Evolutionary conservation across 2,888 invertebrate genomes (phyloP).

Genomic region (Tholera decimalis): DNA sequence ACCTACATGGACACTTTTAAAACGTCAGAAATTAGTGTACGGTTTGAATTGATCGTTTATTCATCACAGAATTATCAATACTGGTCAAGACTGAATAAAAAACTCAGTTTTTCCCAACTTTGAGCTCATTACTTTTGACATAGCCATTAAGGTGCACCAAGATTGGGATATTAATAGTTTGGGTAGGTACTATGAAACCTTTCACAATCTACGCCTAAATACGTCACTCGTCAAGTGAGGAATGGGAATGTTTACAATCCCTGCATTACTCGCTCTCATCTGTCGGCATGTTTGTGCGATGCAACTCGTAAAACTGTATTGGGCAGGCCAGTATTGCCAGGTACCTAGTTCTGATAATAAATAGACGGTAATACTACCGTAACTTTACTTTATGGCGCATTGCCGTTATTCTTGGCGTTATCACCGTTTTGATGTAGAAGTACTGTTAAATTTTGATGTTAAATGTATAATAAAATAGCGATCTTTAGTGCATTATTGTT

Average conservation of each 20-base stretch:
- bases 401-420: constrained; percentile 37
- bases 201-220: constrained; percentile 39
- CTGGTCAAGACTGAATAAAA: not conserved
- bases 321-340: constrained; percentile 37
- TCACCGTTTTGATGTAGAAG: constrained; percentile 50
- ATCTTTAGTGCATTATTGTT: constrained; percentile 53
- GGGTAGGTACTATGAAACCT: not conserved
- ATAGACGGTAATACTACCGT: constrained; percentile 36
- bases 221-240: constrained; percentile 29
- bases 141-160: not conserved
- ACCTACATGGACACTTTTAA: no score
- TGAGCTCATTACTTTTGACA: not conserved
- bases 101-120: not conserved
- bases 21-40: no score
- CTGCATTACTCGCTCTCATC: constrained; percentile 41
- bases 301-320: constrained; percentile 57
- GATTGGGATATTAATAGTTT: constrained; percentile 19
- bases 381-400: constrained; percentile 44
- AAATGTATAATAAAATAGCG: constrained; percentile 43
- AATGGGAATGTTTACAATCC: constrained; percentile 51
- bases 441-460: constrained; percentile 37
- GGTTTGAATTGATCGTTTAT: no score
- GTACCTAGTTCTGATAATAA: constrained; percentile 55
- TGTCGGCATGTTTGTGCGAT: constrained; percentile 53
- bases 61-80: no score